Percentiles rank a stretch among this genome's conserved stretches.
These are phyloP conservation scores for Ormyrus rosae DNA, from an alignment of 2,888 invertebrate genomes.

Conservation along the genomic window DNA sequence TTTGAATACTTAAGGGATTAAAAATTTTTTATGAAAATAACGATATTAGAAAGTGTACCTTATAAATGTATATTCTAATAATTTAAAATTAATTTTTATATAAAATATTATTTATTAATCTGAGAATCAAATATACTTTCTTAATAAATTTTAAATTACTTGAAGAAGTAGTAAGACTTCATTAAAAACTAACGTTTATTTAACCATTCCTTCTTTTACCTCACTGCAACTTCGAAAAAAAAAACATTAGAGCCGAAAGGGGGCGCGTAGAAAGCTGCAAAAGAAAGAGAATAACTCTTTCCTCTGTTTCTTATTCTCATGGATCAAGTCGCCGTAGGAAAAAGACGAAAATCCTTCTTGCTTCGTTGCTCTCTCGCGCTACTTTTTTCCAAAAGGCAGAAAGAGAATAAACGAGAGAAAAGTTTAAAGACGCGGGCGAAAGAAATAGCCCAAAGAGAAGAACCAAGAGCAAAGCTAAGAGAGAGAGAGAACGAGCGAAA, in stretches of 20 bases:
- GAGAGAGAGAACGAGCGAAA: slow-evolving; percentile 53
- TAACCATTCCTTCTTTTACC: not conserved
- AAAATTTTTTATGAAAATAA: too few species aligned
- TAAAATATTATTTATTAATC: too few species aligned
- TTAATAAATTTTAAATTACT: too few species aligned
- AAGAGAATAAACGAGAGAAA: slow-evolving; percentile 53
- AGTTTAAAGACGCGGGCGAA: slow-evolving; percentile 60
- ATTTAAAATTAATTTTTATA: too few species aligned
- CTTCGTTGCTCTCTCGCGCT: slow-evolving; percentile 47
- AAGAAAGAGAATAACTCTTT: slow-evolving; percentile 51
- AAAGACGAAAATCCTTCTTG: slow-evolving; percentile 56
- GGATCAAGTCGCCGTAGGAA: slow-evolving; percentile 33
- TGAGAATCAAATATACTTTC: too few species aligned
- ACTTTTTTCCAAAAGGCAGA: slow-evolving; percentile 37
- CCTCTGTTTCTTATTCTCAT: slow-evolving; percentile 50
- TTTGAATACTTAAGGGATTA: too few species aligned
- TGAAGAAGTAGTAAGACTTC: not conserved
- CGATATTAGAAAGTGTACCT: too few species aligned
- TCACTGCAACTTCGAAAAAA: not conserved
- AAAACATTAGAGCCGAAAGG: slow-evolving; percentile 18
- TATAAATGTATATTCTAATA: too few species aligned
- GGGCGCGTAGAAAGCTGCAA: slow-evolving; percentile 17
- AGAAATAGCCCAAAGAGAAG: slow-evolving; percentile 42
- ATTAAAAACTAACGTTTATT: slow-evolving; percentile 12
- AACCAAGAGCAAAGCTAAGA: slow-evolving; percentile 46